Base-by-base conservation (phyloP, 2,888 invertebrate genomes). In the Thereva unica region DNA sequence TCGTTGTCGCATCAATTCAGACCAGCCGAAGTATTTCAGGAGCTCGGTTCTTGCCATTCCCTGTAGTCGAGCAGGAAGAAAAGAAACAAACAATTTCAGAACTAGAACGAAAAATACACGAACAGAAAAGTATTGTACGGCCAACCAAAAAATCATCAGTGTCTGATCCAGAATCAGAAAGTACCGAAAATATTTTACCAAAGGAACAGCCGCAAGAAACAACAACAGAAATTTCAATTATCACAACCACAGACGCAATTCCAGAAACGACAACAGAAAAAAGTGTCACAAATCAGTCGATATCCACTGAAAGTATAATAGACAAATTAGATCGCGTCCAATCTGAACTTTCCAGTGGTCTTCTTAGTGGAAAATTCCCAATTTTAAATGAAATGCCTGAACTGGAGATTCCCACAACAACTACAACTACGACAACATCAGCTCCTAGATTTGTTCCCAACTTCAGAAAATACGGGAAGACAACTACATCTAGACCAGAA, bases 1-100 rank as follows among this genome's bases (percentile, higher is more conserved):
- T 93, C 53, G 89, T 93, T 0, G 87, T 92, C 9, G 92, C 93
- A 10, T 92, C 93, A 1, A 92, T 93, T 5, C 93, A 93, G 79
- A 93, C 93, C 0, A 93, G 92, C 74, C 85, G 93, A 63, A 93
- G 93, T 80, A 90, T 93, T 57, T 92, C 92, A 4, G 93, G 92
- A 0, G 92, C 92, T 1, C 84, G 92, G 68, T 92, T 92, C 75
- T 81, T 93, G 69, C 90, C 92, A 1, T 91, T 91, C 75, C 88
- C 90, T 0, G 86, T 87, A 12, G 88, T 91, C 3, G 89, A 89
- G 75, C 90, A 90, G 79, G 88, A 89, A 74, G 90, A 90, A 78
- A 86, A 87, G 70, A 88, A 88, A 72, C 87, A 88, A 78, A 83
- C 86, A 1, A 76, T 88, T n/a, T 84, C 86, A n/a, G 88, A 88